These are phyloP conservation scores for Pristionchus maxplancki DNA, from an alignment of 2,888 invertebrate genomes.

Conservation along the genomic window DNA sequence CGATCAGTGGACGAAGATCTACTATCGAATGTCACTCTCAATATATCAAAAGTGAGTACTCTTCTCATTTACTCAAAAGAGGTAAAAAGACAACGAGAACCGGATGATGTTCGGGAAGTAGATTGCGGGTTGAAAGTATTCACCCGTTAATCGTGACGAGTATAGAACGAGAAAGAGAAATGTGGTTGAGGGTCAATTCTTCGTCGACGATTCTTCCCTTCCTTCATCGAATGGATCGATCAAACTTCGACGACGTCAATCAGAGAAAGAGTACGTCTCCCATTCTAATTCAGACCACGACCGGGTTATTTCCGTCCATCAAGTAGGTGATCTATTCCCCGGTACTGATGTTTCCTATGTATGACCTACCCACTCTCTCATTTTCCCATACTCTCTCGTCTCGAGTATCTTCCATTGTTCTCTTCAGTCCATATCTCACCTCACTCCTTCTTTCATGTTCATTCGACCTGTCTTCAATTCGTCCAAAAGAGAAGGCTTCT, in stretches of 20 bases:
- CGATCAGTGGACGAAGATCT: slow-evolving; percentile 31
- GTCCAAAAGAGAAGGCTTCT: not conserved
- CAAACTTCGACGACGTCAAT: slow-evolving; percentile 25
- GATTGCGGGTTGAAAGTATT: no score
- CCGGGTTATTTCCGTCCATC: slow-evolving; percentile 27
- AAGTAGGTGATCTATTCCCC: slow-evolving; percentile 51
- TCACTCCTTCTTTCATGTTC: slow-evolving; percentile 30
- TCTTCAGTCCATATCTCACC: slow-evolving; percentile 6
- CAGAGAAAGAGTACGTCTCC: slow-evolving; percentile 32
- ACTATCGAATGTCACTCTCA: slow-evolving; percentile 16
- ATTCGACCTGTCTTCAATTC: slow-evolving; percentile 8
- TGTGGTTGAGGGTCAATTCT: slow-evolving; percentile 45
- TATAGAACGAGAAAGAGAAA: no score
- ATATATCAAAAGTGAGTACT: slow-evolving; percentile 33
- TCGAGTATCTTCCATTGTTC: slow-evolving; percentile 1
- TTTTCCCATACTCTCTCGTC: not conserved
- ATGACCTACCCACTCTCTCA: not conserved
- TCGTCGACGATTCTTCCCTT: slow-evolving; percentile 9
- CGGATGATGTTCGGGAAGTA: no score
- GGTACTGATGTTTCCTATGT: slow-evolving; percentile 50
- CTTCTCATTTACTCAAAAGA: not conserved
- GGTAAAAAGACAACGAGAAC: not conserved
- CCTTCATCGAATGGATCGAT: slow-evolving; percentile 10
- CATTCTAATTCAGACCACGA: not conserved
- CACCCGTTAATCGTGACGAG: no score